Evolutionary conservation across 2,113 vertebrate genomes (phyloP).

Genomic region (Pteronura brasiliensis): DNA sequence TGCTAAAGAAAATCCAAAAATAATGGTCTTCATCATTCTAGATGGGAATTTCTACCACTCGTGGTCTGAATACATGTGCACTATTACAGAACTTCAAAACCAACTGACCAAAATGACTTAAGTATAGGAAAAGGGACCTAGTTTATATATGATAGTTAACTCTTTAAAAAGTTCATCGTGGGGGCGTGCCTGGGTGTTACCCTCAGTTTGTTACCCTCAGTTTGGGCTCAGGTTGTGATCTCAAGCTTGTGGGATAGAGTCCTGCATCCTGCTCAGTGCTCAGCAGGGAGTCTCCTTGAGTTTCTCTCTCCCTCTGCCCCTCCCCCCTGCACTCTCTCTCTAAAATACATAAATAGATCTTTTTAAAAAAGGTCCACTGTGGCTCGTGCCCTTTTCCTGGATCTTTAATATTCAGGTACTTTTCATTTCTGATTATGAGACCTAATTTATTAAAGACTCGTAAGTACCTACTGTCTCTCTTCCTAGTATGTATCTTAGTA

Average conservation of each 20-base stretch:
- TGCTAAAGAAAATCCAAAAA: conserved; percentile 71
- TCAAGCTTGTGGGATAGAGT: background rate
- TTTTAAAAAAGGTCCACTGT: background rate
- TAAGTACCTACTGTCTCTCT: background rate
- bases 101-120: conserved; percentile 23
- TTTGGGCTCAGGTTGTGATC: background rate
- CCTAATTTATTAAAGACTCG: background rate
- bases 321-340: background rate
- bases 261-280: background rate
- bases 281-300: background rate
- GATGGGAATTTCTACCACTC: conserved; percentile 60
- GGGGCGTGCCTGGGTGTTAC: background rate
- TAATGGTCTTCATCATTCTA: conserved; percentile 55
- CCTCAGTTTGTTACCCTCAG: background rate
- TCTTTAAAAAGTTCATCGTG: background rate
- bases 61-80: conserved; percentile 53
- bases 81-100: conserved; percentile 43
- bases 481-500: background rate
- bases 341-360: background rate
- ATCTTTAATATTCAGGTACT: conserved; percentile 58
- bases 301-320: background rate
- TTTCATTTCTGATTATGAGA: conserved; percentile 48
- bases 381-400: conserved; percentile 34
- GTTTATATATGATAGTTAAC: conserved; percentile 36
- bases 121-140: conserved; percentile 40